Percentiles rank a stretch among this genome's conserved stretches.
Conservation (phyloP, 2,797 vertebrate genomes). For the Sebastes hopkinsi region DNA sequence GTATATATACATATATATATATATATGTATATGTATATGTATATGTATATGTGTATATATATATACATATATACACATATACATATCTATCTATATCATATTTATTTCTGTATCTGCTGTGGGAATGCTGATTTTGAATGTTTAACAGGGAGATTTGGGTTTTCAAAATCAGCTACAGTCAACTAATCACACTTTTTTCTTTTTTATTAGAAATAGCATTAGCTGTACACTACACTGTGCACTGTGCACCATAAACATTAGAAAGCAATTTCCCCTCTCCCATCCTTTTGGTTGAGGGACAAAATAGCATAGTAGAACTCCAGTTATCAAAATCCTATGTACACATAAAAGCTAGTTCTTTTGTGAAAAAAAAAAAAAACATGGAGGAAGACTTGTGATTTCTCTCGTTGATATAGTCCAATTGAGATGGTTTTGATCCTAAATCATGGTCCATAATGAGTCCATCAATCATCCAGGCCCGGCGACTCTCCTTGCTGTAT, state of each 20-base stretch:
- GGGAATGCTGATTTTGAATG: background rate
- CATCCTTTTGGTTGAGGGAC: constrained; percentile 54
- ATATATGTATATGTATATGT: no score
- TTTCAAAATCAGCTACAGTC: background rate
- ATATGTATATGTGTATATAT: no score
- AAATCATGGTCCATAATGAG: constrained; percentile 56
- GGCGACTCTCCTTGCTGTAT: constrained; percentile 99
- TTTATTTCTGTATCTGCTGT: background rate
- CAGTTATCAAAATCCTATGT: constrained; percentile 86
- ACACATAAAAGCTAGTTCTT: constrained; percentile 80
- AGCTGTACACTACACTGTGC: constrained; percentile 77
- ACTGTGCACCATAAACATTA: constrained; percentile 72
- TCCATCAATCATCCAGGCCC: constrained; percentile 92
- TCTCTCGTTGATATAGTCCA: constrained; percentile 54
- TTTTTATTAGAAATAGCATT: constrained; percentile 79
- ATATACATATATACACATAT: no score
- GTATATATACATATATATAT: no score
- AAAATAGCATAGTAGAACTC: constrained; percentile 77
- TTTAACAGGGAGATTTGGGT: background rate
- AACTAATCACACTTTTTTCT: constrained; percentile 14
- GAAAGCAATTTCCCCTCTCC: constrained; percentile 54
- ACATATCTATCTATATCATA: background rate
- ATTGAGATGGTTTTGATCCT: constrained; percentile 72
- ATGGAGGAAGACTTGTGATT: constrained; percentile 72
- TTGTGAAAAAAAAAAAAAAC: constrained; percentile 50